Percentiles rank a stretch among this genome's conserved stretches.
These are phyloP conservation scores for Cephus runcator DNA, from an alignment of 2,888 invertebrate genomes.

Conservation along the genomic window DNA sequence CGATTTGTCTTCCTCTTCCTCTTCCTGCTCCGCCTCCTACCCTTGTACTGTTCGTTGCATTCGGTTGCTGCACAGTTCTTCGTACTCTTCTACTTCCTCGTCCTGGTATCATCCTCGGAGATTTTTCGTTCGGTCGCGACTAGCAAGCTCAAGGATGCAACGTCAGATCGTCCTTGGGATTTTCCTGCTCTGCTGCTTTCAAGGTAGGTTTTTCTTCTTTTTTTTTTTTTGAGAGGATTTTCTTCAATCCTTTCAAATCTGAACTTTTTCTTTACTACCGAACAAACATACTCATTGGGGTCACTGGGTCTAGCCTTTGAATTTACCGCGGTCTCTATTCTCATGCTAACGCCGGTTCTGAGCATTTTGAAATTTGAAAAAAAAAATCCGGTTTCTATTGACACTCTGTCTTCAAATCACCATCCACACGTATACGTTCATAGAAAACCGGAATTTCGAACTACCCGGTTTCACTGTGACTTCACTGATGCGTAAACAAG, in stretches of 20 bases:
- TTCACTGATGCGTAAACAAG: neutral
- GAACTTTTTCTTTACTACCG: neutral
- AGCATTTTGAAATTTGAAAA: neutral
- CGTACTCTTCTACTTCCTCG: constrained; percentile 22
- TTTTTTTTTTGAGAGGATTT: neutral
- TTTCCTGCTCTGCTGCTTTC: constrained; percentile 55
- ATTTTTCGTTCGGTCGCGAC: constrained; percentile 22
- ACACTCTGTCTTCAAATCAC: neutral
- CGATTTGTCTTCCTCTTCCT: constrained; percentile 14
- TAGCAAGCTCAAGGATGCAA: constrained; percentile 47
- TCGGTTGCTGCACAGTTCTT: neutral
- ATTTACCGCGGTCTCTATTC: neutral
- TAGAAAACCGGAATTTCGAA: neutral
- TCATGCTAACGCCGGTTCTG: neutral
- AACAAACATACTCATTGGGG: neutral
- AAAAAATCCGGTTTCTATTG: constrained; percentile 3
- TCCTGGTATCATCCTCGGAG: constrained; percentile 9
- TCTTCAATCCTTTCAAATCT: neutral
- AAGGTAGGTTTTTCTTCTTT: constrained; percentile 42
- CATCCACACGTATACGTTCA: neutral
- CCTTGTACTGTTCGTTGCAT: neutral
- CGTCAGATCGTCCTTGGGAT: constrained; percentile 51
- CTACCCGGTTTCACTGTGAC: neutral
- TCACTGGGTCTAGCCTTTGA: neutral
- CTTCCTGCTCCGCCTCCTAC: constrained; percentile 16